Evolutionary conservation across 2,888 invertebrate species (phyloP), one percentile per base, ranked within the genome.

Genomic region (Caenorhabditis imperialis): DNA sequence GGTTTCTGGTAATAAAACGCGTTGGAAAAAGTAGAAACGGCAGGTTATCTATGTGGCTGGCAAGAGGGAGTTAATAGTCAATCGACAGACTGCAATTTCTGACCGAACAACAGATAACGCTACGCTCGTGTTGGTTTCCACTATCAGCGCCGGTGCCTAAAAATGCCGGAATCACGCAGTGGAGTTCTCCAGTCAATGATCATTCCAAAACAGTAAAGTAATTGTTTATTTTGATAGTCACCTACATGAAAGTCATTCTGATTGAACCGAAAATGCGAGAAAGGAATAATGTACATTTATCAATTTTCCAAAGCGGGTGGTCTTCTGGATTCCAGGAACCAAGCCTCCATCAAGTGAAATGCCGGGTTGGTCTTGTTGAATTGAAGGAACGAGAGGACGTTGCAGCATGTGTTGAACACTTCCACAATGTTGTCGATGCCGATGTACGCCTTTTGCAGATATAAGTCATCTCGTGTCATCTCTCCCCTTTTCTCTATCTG

Each of bases 71-170:
- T 67, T 67, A 51, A 67, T 57, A 67, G 67, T 57, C 57, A 67
- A 44, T 67, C 45, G 57, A 67, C 57, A 57, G 67, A 67, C 67
- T 67, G 67, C 67, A 57, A 48, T 57, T 67, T 67, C 67, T 50
- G 57, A 57, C 57, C 67, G 50, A 51, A 67, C 57, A 67, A 67
- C 57, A 67, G 57, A 57, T 67, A 67, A 57, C 50, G 57, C 67
- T 67, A 67, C 67, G 65, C 65, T 57, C 50, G 55, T 42, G 57
- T 67, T 67, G 67, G 57, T 57, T 67, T 57, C 42, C 37, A 20
- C 20, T 58, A 51, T 58, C 57, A 58, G 40, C 57, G 51, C 50
- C 50, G 57, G 47, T 44, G 16, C 22, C 33, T 35, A 51, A 37
- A 57, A 55, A 67, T 67, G 67, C 57, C 67, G 67, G 67, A 67